phyloP scores from a whole-genome alignment of 2,113 vertebrate species.

The Pan troglodytes region NHGRI_mPanTro3-v2.1_pri NC_072410.2:62468001-62468500 shows the following conservation, averaged over 20 bases:
- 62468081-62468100: background rate
- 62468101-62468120: background rate
- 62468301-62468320: background rate
- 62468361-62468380: constrained; percentile 30
- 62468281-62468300: constrained; percentile 4
- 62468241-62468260: constrained; percentile 43
- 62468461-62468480: constrained; percentile 16
- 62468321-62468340: background rate
- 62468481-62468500: constrained; percentile 23
- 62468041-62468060: background rate
- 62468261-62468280: background rate
- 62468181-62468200: background rate
- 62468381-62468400: background rate
- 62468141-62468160: background rate
- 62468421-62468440: constrained; percentile 3
- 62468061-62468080: background rate
- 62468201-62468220: constrained; percentile 2
- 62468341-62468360: background rate
- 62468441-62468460: constrained; percentile 6
- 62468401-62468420: constrained; percentile 1
- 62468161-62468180: background rate
- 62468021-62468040: background rate
- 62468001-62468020: constrained; percentile 10
- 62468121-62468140: background rate
- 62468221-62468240: constrained; percentile 11